These are phyloP conservation scores for Caenorhabditis remanei DNA, from an alignment of 1,140 invertebrate genomes.

Conservation along the genomic window DNA sequence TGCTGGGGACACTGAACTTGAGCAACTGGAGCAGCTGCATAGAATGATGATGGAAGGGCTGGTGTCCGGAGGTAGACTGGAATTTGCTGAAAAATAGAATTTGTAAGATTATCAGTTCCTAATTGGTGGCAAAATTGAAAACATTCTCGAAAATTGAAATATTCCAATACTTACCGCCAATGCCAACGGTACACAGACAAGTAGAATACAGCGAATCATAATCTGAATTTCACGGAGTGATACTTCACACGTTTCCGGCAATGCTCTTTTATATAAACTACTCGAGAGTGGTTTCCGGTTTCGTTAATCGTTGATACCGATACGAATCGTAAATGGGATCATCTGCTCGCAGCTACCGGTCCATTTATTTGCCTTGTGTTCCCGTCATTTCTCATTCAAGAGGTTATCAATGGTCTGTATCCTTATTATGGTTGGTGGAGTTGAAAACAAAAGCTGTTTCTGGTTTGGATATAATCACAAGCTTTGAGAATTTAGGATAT, in stretches of 20 bases:
- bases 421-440: background rate
- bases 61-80: conserved; percentile 35
- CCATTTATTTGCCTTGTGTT: conserved; percentile 20
- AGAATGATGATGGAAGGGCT: background rate
- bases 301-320: conserved; percentile 45
- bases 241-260: conserved; percentile 28
- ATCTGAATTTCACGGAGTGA: background rate
- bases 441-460: conserved; percentile 4
- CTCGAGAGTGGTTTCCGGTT: conserved; percentile 18
- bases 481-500: no score
- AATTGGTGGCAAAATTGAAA: no score
- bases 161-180: background rate
- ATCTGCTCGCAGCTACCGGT: conserved; percentile 37
- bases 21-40: background rate
- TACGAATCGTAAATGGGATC: conserved; percentile 44
- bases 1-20: conserved; percentile 12
- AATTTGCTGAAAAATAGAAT: conserved; percentile 8
- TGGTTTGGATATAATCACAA: background rate
- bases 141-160: background rate
- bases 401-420: conserved; percentile 16
- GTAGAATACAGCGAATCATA: background rate
- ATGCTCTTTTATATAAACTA: conserved; percentile 27
- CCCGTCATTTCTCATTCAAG: conserved; percentile 32
- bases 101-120: no score
- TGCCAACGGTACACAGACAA: conserved; percentile 7